phyloP scores from a whole-genome alignment of 2,888 invertebrate species.

The Athalia cordata region DNA sequence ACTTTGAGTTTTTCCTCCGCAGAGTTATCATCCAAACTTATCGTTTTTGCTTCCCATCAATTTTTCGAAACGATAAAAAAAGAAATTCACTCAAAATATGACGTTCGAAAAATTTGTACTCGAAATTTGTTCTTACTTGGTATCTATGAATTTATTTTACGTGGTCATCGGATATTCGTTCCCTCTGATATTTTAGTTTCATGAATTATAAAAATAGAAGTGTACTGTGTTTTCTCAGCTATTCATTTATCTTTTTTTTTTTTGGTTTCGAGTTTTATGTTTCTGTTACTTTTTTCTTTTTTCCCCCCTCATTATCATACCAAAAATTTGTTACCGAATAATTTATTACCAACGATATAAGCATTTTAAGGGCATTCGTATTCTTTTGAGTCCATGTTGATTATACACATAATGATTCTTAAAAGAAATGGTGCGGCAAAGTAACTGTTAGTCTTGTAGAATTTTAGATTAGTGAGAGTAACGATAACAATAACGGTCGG shows the following conservation, averaged over 20 bases:
- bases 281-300: background rate
- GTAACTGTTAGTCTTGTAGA: no score
- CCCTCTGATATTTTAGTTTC: conserved; percentile 6
- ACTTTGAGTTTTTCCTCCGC: conserved; percentile 2
- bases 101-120: conserved; percentile 38
- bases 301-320: background rate
- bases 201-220: conserved; percentile 38
- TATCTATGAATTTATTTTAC: conserved; percentile 1
- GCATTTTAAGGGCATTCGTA: no score
- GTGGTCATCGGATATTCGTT: conserved; percentile 3
- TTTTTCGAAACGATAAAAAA: background rate
- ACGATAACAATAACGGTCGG: no score
- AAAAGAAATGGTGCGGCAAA: no score
- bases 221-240: background rate
- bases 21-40: background rate
- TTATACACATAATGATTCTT: no score
- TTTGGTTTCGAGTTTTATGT: background rate
- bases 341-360: no score
- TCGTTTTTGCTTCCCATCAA: background rate
- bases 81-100: conserved; percentile 1
- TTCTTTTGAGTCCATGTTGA: no score
- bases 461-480: no score
- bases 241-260: no score
- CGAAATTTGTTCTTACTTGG: background rate
- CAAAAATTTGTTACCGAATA: background rate